Evolutionary conservation across 2,113 vertebrate genomes (phyloP).

Genomic region (Trogon melanurus): DNA sequence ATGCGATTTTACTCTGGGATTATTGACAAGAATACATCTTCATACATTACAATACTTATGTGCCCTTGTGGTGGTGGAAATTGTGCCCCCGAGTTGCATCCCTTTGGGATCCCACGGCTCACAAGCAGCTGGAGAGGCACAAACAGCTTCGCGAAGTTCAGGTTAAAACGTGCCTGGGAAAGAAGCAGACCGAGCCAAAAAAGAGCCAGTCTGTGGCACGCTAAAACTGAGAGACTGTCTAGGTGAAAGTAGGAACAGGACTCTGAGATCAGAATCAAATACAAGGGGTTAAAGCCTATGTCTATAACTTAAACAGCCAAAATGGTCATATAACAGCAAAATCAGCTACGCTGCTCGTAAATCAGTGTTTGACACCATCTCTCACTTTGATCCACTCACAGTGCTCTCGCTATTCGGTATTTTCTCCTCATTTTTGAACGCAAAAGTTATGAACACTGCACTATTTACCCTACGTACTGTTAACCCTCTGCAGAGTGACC

Average conservation of each 20-base stretch:
- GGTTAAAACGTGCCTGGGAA: background rate
- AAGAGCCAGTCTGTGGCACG: background rate
- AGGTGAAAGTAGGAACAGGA: background rate
- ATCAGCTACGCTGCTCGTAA: background rate
- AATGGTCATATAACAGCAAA: background rate
- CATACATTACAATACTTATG: slow-evolving; percentile 46
- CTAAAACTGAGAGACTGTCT: background rate
- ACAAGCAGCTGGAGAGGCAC: background rate
- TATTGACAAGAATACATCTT: slow-evolving; percentile 64
- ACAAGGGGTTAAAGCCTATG: background rate
- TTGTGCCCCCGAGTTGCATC: background rate
- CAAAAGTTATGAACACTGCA: background rate
- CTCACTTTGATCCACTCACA: background rate
- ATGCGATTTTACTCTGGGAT: background rate
- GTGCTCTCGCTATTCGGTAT: background rate
- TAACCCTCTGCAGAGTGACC: background rate
- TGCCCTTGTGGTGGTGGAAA: slow-evolving; percentile 28
- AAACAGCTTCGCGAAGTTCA: background rate
- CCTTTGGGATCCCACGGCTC: background rate
- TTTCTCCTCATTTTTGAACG: background rate
- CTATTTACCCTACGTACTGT: background rate
- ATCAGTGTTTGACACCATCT: background rate
- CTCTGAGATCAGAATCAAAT: background rate
- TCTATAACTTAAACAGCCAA: background rate
- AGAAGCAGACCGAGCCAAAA: background rate